These are phyloP conservation scores for Hydrophis major DNA, from an alignment of 2,797 vertebrate genomes.

Conservation along the genomic window DNA sequence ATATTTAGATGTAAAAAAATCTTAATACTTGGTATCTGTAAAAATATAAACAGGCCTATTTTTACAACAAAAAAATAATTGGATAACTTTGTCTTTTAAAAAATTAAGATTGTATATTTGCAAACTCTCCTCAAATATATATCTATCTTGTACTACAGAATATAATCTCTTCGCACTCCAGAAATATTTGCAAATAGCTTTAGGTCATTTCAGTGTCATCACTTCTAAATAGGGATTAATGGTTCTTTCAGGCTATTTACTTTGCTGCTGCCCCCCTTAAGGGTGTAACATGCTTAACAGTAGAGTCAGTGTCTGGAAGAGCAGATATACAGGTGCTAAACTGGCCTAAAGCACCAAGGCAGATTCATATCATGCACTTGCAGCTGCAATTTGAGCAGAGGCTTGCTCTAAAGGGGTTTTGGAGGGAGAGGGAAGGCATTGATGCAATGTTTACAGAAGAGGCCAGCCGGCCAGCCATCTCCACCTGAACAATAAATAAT, in stretches of 20 bases:
- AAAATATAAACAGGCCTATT: not conserved
- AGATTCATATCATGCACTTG: not conserved
- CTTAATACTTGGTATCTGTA: not conserved
- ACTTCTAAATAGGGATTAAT: not conserved
- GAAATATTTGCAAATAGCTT: constrained; percentile 8
- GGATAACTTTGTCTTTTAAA: not conserved
- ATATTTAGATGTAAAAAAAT: not conserved
- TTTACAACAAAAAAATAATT: not conserved
- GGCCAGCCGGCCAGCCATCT: not conserved
- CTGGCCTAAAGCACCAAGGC: constrained; percentile 4
- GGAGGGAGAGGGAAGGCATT: not conserved
- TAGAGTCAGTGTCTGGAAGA: not conserved
- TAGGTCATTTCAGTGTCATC: constrained; percentile 14
- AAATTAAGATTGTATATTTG: not conserved
- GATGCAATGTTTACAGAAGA: not conserved
- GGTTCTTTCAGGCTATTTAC: not conserved
- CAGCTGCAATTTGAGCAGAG: constrained; percentile 13
- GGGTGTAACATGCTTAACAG: not conserved
- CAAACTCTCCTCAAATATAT: not conserved
- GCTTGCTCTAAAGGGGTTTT: not conserved
- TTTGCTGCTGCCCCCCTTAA: not conserved
- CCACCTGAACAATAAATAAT: not conserved
- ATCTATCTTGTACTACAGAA: not conserved
- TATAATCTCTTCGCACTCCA: not conserved
- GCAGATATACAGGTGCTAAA: constrained; percentile 2